Conservation (phyloP, 1,140 invertebrate genomes). For the Pseudoatta argentina region DNA sequence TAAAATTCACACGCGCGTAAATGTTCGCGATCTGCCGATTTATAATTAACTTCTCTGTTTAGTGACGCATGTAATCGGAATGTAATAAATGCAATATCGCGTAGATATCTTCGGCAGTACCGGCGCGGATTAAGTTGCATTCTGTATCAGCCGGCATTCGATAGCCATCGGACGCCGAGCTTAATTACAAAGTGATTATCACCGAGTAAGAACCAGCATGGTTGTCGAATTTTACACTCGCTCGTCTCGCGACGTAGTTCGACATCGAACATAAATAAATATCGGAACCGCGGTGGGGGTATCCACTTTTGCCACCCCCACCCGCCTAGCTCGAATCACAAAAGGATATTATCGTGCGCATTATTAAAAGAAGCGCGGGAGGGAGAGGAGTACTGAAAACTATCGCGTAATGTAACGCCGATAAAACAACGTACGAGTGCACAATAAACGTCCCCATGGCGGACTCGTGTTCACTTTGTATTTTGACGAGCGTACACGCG, state of each 20-base stretch:
- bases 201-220: not conserved
- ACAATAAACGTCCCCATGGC: conserved; percentile 73
- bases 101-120: conserved; percentile 25
- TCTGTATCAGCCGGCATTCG: not conserved
- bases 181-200: conserved; percentile 56
- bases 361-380: conserved; percentile 55
- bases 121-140: conserved; percentile 31
- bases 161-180: not conserved
- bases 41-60: conserved; percentile 66
- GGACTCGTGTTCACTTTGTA: conserved; percentile 74
- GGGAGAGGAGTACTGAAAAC: conserved; percentile 64
- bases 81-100: conserved; percentile 56
- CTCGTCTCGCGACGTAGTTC: not conserved
- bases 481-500: conserved; percentile 72
- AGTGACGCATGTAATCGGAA: conserved; percentile 64
- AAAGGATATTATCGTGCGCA: conserved; percentile 62
- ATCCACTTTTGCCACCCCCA: not conserved
- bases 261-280: conserved; percentile 46
- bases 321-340: conserved; percentile 25
- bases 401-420: conserved; percentile 67
- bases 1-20: conserved; percentile 62
- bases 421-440: conserved; percentile 62
- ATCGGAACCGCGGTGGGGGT: conserved; percentile 33
- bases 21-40: conserved; percentile 62
- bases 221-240: conserved; percentile 31